Conservation (phyloP, 1,140 invertebrate species). For the Aphaenogaster ashmeadi region DNA sequence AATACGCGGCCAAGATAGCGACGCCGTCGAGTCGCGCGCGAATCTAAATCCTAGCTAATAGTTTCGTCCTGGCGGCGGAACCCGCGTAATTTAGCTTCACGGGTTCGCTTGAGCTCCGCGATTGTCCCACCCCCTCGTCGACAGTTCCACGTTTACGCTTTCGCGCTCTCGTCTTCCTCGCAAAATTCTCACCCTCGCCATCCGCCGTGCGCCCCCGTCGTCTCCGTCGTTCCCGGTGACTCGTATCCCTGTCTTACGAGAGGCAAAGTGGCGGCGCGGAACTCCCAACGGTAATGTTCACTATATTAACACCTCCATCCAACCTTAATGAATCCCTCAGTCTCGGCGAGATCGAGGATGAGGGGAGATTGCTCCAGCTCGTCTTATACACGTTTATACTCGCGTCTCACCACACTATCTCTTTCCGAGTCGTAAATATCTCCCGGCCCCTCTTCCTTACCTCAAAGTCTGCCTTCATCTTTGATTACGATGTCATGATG, state of each 20-base stretch:
- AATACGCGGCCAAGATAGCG: slow-evolving; percentile 48
- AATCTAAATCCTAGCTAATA: slow-evolving; percentile 81
- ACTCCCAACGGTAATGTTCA: slow-evolving; percentile 81
- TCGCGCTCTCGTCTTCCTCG: slow-evolving; percentile 5
- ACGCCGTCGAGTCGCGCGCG: slow-evolving; percentile 42
- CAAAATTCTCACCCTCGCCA: slow-evolving; percentile 21
- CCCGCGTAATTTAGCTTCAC: slow-evolving; percentile 81
- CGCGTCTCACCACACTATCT: slow-evolving; percentile 9
- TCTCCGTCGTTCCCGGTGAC: slow-evolving; percentile 46
- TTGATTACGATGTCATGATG: slow-evolving; percentile 65
- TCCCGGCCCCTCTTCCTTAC: slow-evolving; percentile 20
- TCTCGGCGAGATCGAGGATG: slow-evolving; percentile 65
- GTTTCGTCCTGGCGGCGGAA: slow-evolving; percentile 72
- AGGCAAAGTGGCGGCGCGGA: slow-evolving; percentile 74
- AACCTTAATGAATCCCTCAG: slow-evolving; percentile 84
- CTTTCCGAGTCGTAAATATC: slow-evolving; percentile 76
- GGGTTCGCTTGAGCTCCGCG: slow-evolving; percentile 63
- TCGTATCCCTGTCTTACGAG: slow-evolving; percentile 76
- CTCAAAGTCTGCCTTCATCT: slow-evolving; percentile 35
- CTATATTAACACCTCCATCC: slow-evolving; percentile 84
- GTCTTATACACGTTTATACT: slow-evolving; percentile 24
- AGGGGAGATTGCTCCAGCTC: slow-evolving; percentile 52
- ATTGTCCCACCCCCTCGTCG: slow-evolving; percentile 12
- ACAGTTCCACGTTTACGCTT: slow-evolving; percentile 38
- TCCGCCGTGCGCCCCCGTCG: slow-evolving; percentile 13